Evolutionary conservation across 2,888 invertebrate species (phyloP), one percentile per base, ranked within the genome.

Genomic region (Ormyrus nitidulus): DNA sequence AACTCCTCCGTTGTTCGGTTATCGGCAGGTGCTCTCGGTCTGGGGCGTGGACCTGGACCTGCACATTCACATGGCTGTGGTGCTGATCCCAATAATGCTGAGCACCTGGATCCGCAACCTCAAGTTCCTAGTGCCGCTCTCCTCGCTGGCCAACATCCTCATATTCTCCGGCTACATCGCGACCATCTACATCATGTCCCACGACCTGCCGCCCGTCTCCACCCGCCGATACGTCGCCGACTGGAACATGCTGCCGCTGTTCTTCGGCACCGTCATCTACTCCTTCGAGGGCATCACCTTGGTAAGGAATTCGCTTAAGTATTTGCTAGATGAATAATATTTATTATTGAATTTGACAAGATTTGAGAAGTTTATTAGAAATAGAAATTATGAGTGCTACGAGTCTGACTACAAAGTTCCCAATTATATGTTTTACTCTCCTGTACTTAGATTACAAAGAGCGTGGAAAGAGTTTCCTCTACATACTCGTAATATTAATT

Each of bases 231-330:
- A 93, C 83, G 91, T 95, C 11, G 94, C 94, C 0, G 91, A 92
- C 6, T 93, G 93, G 91, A 88, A 90, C 79, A 92, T 92, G 80
- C 91, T 96, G 80, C 98, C 99, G 0, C 91, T 99, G 11, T 99
- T 96, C 90, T 98, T 99, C 88, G 99, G 99, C 65, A 99, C 98
- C 0, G 97, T 97, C 46, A 94, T 99, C 77, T 99, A 97, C 90
- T 96, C 99, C 5, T 99, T 99, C 88, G 99, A 99, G 92, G 99
- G 98, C 82, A 99, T 99, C 84, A 96, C 96, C 74, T 91, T 97
- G 92, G 96, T 95, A 89, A 93, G 93, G 90, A 68, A 44, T 13
- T 70, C n/a, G n/a, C 10, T 13, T 65, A 56, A 9, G 62, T 49
- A 19, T 58, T 58, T 34, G 2, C 1, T 34, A 34, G 34, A 34